Base-by-base conservation (phyloP, 2,113 vertebrate species). In the Spheniscus mendiculus region DNA sequence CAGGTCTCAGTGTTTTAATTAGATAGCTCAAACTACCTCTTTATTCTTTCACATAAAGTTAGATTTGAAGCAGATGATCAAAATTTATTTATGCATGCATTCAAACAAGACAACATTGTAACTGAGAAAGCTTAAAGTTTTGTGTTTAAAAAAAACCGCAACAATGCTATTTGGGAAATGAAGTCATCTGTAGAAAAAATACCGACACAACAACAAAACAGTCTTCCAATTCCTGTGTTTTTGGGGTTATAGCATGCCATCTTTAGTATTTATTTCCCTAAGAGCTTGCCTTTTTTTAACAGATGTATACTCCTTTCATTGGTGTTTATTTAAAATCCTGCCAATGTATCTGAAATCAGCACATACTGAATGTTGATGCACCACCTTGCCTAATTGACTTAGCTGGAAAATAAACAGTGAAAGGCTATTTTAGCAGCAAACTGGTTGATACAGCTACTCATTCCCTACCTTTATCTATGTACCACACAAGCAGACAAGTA, bases 391-490 rank as follows among this genome's bases (percentile, higher is more conserved):
- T 97, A 97, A 97, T 96, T 97, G 95, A 89, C 95, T 97, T 95
- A 96, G 91, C 95, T 93, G 94, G 96, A 96, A 97, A 98, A 96
- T 97, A 98, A 98, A 97, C 94, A 94, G 69, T 66, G 83, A 67
- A 89, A 86, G 96, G 90, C 93, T 96, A 91, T 97, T 97, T 95
- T 96, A 94, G 40, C 67, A 93, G 93, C 89, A 96, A 97, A 90
- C 94, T 91, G 92, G 90, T 90, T 96, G 96, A 95, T 97, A 89
- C 12, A 93, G 88, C 88, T 90, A 91, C 93, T 94, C 94, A 79
- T 97, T 97, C 94, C 66, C 62, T 92, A 91, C 91, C 96, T 98
- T 98, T 97, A 97, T 98, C 97, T 97, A 11, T 40, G 89, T 84
- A 74, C 90, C 85, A 90, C 97, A 97, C 88, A 93, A 74, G 80